phyloP scores from a whole-genome alignment of 2,797 vertebrate species.

The Varecia variegata region DNA sequence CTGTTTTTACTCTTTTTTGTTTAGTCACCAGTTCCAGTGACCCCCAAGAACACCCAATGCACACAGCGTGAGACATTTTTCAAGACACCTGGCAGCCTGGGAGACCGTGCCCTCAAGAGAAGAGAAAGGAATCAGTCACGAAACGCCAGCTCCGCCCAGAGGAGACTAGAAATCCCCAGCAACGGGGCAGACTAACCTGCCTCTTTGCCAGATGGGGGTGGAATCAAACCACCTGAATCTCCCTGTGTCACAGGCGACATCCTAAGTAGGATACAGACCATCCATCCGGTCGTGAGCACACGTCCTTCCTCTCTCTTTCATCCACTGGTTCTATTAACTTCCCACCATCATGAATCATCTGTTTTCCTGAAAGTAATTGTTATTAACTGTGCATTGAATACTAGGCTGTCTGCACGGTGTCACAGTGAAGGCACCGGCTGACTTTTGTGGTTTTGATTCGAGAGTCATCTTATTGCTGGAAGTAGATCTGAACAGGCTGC shows the following conservation, averaged over 20 bases:
- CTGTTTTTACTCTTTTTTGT: neutral
- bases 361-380: constrained; percentile 61
- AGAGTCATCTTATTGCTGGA: constrained; percentile 52
- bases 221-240: neutral
- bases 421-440: constrained; percentile 30
- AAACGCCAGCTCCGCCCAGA: constrained; percentile 89
- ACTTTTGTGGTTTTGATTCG: constrained; percentile 57
- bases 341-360: constrained; percentile 51
- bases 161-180: constrained; percentile 92
- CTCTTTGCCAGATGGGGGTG: accelerated
- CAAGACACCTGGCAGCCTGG: constrained; percentile 92
- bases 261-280: neutral
- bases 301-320: constrained; percentile 3
- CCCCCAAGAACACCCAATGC: constrained; percentile 87
- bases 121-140: constrained; percentile 83
- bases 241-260: neutral
- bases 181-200: constrained; percentile 80
- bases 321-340: constrained; percentile 47
- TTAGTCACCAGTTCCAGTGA: constrained; percentile 87
- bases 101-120: constrained; percentile 81
- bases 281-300: neutral
- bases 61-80: constrained; percentile 90
- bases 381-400: constrained; percentile 58
- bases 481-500: constrained; percentile 59
- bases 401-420: neutral